Evolutionary conservation across 2,888 invertebrate genomes (phyloP), one percentile per base, ranked within the genome.

Genomic region (Diplazon laetatorius): DNA sequence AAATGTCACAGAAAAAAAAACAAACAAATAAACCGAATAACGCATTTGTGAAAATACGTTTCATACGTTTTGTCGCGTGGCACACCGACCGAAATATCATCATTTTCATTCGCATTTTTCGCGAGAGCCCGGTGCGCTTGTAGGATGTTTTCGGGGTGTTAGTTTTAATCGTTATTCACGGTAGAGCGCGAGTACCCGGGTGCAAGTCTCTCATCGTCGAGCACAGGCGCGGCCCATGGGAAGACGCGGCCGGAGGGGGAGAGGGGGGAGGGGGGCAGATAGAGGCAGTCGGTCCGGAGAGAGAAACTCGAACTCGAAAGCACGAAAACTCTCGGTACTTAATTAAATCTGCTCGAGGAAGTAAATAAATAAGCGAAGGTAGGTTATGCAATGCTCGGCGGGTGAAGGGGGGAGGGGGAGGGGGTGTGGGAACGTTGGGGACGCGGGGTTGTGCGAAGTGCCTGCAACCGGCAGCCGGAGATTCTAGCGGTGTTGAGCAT

Each of bases 301-400:
- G 39, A 30, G 55, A 4, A 50, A 52, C 42, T 37, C 65, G 22
- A 60, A 60, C 50, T 22, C 16, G n/a, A n/a, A n/a, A n/a, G 69
- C 16, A 55, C 39, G 20, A 60, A 70, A 60, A 70, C 50, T 70
- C 59, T 70, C 37, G 46, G 57, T 68, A 59, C 62, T 78, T 76
- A 79, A 79, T 79, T 72, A 74, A 71, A 71, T 80, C 60, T 71
- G 65, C 66, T 55, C 20, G 60, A 37, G 37, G 48, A 78, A 71
- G 66, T 60, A 69, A 44, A 74, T 68, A 70, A 79, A 74, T 74
- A 74, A 73, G 57, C 55, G 55, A 46, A 16, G n/a, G 25, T 46
- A 39, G 65, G 39, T 55, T 50, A 10, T n/a, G 25, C n/a, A 20
- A 42, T 16, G 42, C 42, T n/a, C n/a, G n/a, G n/a, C n/a, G n/a